Percentiles rank a stretch among this genome's conserved stretches.
These are phyloP conservation scores for Oegoconia quadripuncta DNA, from an alignment of 2,888 invertebrate genomes.

Conservation along the genomic window DNA sequence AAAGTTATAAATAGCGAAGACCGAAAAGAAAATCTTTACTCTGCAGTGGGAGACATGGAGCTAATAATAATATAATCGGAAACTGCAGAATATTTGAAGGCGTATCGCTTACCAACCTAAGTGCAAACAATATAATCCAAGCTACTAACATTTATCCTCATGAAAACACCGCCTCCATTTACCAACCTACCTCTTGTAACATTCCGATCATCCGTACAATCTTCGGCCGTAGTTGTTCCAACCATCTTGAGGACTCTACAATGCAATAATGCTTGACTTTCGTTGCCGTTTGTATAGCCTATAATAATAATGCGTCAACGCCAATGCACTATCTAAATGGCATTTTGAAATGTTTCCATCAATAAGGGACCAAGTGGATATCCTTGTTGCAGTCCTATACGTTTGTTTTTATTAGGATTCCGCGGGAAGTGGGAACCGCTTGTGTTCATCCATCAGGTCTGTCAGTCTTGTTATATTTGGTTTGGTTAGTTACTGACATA, in stretches of 20 bases:
- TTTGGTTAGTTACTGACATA: constrained; percentile 33
- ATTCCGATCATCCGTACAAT: not conserved
- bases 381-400: constrained; percentile 56
- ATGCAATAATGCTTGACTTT: not conserved
- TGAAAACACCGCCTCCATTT: constrained; percentile 19
- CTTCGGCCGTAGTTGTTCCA: not conserved
- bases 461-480: constrained; percentile 38
- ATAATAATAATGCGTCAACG: constrained; percentile 74
- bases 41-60: too few relatives aligned
- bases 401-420: too few relatives aligned
- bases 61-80: not conserved
- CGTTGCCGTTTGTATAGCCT: constrained; percentile 15
- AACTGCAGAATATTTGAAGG: not conserved
- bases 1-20: too few relatives aligned
- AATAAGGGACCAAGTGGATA: constrained; percentile 68
- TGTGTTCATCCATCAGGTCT: too few relatives aligned
- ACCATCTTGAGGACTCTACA: too few relatives aligned
- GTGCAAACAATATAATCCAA: constrained; percentile 1
- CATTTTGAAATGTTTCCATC: constrained; percentile 77
- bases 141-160: constrained; percentile 8
- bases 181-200: constrained; percentile 5
- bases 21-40: too few relatives aligned
- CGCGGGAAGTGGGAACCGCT: too few relatives aligned
- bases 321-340: constrained; percentile 72
- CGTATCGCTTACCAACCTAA: not conserved